Conservation (phyloP, 2,797 vertebrate species). For the Dromococcyx pavoninus region DNA sequence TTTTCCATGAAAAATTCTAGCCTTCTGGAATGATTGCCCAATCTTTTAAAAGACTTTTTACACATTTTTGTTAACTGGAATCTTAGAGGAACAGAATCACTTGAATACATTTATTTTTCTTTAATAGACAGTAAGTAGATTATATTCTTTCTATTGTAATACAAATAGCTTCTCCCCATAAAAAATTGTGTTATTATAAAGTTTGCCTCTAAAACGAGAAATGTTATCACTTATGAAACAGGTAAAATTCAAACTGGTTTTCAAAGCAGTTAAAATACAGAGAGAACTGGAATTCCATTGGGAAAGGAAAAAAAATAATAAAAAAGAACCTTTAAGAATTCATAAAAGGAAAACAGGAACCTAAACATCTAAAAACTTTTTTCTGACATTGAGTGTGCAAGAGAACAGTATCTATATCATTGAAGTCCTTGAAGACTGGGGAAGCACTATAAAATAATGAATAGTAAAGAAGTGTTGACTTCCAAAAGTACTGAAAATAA, state of each 20-base stretch:
- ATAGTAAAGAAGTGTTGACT: not conserved
- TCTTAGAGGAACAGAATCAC: not conserved
- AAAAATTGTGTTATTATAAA: not conserved
- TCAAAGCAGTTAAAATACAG: not conserved
- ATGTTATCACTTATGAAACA: not conserved
- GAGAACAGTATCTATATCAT: not conserved
- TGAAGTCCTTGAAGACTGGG: not conserved
- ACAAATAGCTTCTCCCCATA: not conserved
- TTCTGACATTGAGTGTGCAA: not conserved
- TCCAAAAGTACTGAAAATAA: not conserved
- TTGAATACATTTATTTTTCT: not conserved
- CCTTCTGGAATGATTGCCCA: not conserved
- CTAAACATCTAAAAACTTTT: not conserved
- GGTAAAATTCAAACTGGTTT: not conserved
- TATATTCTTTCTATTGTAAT: not conserved
- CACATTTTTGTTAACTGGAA: not conserved
- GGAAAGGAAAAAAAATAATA: not conserved
- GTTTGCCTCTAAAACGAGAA: not conserved
- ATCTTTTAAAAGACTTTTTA: not conserved
- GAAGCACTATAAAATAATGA: not conserved
- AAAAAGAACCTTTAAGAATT: not conserved
- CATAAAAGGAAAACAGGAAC: not conserved
- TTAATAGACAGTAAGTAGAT: not conserved
- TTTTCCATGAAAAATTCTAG: not conserved
- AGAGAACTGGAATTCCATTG: not conserved